Base-by-base conservation (phyloP, 2,797 vertebrate species). In the Brachymystax lenok region DNA sequence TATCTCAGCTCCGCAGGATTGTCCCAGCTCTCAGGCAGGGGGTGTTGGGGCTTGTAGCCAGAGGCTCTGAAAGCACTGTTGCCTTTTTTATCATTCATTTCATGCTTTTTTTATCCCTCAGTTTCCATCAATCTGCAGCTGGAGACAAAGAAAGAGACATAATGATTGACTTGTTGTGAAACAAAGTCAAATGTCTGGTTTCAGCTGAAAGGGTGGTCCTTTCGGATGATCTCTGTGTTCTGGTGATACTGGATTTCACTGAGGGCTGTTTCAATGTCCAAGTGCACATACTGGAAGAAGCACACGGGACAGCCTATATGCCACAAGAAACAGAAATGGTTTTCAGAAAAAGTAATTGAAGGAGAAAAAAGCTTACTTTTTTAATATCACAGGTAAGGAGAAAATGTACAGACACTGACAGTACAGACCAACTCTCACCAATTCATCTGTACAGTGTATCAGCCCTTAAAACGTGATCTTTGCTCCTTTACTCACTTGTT, bases 41-140 rank as follows among this genome's bases (percentile, higher is more conserved):
- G n/a, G 24, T 64, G 24, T 28, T 64, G n/a, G 24, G 61, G 8
- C 61, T 64, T 64, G 24, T 21, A 64, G 21, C 61, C n/a, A 64
- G 24, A 27, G 61, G 8, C 61, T 4, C n/a, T 68, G 52, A 56
- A 56, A 56, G 52, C 19, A 16, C 52, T 56, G 40, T 46, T 46
- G 17, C 52, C 19, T 76, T 76, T 77, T 78, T 74, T 33, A 63
- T 80, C 70, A 71, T 76, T 78, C 70, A 82, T 78, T 80, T 80
- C 74, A 74, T 76, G 71, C 50, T 78, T 78, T 80, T 76, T 79
- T 77, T 80, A 78, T 74, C 72, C 52, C 69, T 67, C 68, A 66
- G 35, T 54, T 77, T 28, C 24, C 33, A 74, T 79, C 74, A 63
- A 61, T 73, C 69, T 64, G 30, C 21, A 74, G 63, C 71, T 35